A percentile compares a stretch with the other conserved stretches of the same genome.
phyloP scores from a whole-genome alignment of 2,888 invertebrate genomes.

The Hirtodrosophila confusa region DNA sequence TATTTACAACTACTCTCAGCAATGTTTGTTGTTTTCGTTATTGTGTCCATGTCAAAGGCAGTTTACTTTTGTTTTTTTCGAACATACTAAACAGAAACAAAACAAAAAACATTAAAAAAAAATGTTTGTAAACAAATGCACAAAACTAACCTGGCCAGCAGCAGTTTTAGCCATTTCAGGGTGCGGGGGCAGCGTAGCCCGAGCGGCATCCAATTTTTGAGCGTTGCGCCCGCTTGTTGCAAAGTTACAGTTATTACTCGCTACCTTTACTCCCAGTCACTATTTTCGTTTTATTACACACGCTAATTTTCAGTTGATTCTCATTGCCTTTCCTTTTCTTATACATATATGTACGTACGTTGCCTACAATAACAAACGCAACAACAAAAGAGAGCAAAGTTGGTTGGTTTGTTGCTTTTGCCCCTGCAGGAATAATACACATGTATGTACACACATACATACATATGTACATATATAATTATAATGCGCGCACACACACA shows the following conservation, averaged over 20 bases:
- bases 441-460: slow-evolving; percentile 23
- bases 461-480: slow-evolving; percentile 41
- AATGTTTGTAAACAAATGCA: background rate
- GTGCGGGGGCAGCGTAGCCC: slow-evolving; percentile 14
- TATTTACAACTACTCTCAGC: slow-evolving; percentile 58
- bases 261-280: slow-evolving; percentile 46
- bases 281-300: slow-evolving; percentile 46
- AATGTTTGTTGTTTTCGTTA: slow-evolving; percentile 22
- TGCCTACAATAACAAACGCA: slow-evolving; percentile 69
- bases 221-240: slow-evolving; percentile 20
- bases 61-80: slow-evolving; percentile 65
- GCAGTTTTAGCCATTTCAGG: slow-evolving; percentile 72
- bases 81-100: slow-evolving; percentile 62
- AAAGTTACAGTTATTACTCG: slow-evolving; percentile 39
- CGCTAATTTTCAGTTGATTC: slow-evolving; percentile 54
- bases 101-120: slow-evolving; percentile 4
- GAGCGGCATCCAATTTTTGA: slow-evolving; percentile 19
- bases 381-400: slow-evolving; percentile 59
- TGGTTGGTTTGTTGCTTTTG: slow-evolving; percentile 67
- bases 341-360: slow-evolving; percentile 37
- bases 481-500: slow-evolving; percentile 54
- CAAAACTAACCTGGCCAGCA: slow-evolving; percentile 72
- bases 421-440: slow-evolving; percentile 60
- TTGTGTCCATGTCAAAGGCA: slow-evolving; percentile 58
- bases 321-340: slow-evolving; percentile 51